These are phyloP conservation scores for Callitettix versicolor DNA, from an alignment of 1,140 invertebrate genomes.

Conservation along the genomic window DNA sequence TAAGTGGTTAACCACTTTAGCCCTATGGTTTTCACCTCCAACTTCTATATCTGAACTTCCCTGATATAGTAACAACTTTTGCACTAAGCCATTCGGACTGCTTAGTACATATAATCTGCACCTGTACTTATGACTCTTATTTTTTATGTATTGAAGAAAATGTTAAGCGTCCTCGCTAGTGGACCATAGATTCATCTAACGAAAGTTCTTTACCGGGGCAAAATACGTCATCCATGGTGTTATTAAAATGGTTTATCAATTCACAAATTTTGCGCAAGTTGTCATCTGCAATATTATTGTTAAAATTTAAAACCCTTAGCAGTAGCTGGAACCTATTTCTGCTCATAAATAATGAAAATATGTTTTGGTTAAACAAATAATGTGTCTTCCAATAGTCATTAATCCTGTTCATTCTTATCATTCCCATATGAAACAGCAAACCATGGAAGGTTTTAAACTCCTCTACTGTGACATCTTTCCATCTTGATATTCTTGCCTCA, in stretches of 20 bases:
- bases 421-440: constrained; percentile 13
- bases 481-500: neutral
- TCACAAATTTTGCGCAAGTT: neutral
- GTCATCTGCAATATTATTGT: neutral
- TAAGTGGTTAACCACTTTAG: neutral
- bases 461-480: neutral
- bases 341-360: constrained; percentile 2
- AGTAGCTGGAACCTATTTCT: constrained; percentile 9
- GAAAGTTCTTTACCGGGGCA: constrained; percentile 22
- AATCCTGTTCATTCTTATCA: neutral
- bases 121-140: constrained; percentile 26
- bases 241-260: constrained; percentile 2
- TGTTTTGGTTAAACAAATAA: neutral
- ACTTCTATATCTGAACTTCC: constrained; percentile 6
- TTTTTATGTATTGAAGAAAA: constrained; percentile 30
- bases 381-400: constrained; percentile 14
- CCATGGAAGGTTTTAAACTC: constrained; percentile 4
- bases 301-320: neutral
- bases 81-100: constrained; percentile 14
- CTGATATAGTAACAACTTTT: constrained; percentile 11
- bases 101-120: constrained; percentile 22
- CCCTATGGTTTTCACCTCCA: neutral
- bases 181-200: constrained; percentile 26
- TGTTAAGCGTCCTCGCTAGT: constrained; percentile 28
- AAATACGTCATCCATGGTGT: neutral